Evolutionary conservation across 1,140 invertebrate genomes (phyloP).

Genomic region (Drosophila littoralis): DNA sequence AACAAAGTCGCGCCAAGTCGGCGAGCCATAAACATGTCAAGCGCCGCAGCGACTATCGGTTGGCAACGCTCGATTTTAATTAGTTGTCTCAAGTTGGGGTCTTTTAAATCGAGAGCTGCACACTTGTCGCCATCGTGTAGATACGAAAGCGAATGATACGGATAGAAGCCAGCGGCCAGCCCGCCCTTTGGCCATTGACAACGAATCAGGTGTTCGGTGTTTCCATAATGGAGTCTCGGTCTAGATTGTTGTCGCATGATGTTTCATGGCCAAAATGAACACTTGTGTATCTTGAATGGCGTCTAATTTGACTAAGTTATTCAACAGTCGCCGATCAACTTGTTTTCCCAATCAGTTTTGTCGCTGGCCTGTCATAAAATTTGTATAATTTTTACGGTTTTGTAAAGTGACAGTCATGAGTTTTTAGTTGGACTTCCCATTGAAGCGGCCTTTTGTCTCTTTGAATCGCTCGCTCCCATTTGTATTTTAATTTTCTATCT

Average conservation of each 20-base stretch:
- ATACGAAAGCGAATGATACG: constrained; percentile 1
- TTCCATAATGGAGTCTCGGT: constrained; percentile 40
- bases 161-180: constrained; percentile 1
- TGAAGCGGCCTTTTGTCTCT: constrained; percentile 52
- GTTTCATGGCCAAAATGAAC: constrained; percentile 32
- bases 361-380: constrained; percentile 76
- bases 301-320: constrained; percentile 79
- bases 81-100: constrained; percentile 41
- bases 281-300: constrained; percentile 57
- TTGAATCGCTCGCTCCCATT: constrained; percentile 76
- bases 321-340: constrained; percentile 71
- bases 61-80: constrained; percentile 48
- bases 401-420: constrained; percentile 72
- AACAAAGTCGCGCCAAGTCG: constrained; percentile 55
- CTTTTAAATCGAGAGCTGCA: constrained; percentile 18
- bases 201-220: constrained; percentile 71
- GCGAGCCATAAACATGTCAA: constrained; percentile 55
- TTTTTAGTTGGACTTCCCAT: constrained; percentile 67
- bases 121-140: constrained; percentile 51
- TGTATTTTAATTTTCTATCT: constrained; percentile 62
- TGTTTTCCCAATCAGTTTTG: constrained; percentile 79
- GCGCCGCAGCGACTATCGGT: not conserved
- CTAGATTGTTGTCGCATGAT: constrained; percentile 21
- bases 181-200: constrained; percentile 48
- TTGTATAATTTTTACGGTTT: constrained; percentile 80